These are phyloP conservation scores for Miopithecus talapoin DNA, from an alignment of 2,797 vertebrate genomes.

Conservation along the genomic window DNA sequence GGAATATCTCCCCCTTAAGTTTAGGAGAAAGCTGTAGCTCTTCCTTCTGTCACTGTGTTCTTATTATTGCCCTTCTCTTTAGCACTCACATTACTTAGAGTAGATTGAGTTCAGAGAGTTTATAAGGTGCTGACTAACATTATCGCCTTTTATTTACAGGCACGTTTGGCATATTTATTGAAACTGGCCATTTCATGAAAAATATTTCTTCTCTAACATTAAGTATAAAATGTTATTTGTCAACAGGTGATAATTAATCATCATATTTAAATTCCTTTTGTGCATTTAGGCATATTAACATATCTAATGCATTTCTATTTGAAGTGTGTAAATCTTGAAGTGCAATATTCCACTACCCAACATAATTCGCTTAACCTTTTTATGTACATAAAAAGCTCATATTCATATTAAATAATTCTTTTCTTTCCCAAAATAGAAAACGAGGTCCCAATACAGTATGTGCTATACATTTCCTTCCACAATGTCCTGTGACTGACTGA, in stretches of 20 bases:
- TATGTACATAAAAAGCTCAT: constrained; percentile 48
- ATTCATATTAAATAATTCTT: constrained; percentile 70
- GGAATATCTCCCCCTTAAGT: neutral
- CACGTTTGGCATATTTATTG: constrained; percentile 77
- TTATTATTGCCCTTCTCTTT: neutral
- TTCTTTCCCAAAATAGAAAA: constrained; percentile 77
- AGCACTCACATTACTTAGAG: constrained; percentile 32
- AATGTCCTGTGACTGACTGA: constrained; percentile 68
- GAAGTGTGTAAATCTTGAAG: constrained; percentile 69
- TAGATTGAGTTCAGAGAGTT: constrained; percentile 65
- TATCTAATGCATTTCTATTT: constrained; percentile 71
- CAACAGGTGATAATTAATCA: constrained; percentile 75
- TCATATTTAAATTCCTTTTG: constrained; percentile 78
- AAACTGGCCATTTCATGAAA: constrained; percentile 65
- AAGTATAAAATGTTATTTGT: constrained; percentile 71
- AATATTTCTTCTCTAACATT: constrained; percentile 70
- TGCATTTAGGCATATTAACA: constrained; percentile 76
- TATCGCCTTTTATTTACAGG: constrained; percentile 70
- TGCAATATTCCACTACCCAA: constrained; percentile 42
- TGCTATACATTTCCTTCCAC: constrained; percentile 73
- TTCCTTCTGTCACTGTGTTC: constrained; percentile 11
- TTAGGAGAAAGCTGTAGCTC: neutral
- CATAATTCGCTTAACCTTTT: constrained; percentile 60
- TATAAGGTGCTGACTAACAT: constrained; percentile 62
- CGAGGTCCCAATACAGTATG: constrained; percentile 56